Percentiles rank a stretch among this genome's conserved stretches.
These are phyloP conservation scores for Anolis carolinensis DNA, from an alignment of 2,113 vertebrate genomes.

Conservation along the genomic window DNA sequence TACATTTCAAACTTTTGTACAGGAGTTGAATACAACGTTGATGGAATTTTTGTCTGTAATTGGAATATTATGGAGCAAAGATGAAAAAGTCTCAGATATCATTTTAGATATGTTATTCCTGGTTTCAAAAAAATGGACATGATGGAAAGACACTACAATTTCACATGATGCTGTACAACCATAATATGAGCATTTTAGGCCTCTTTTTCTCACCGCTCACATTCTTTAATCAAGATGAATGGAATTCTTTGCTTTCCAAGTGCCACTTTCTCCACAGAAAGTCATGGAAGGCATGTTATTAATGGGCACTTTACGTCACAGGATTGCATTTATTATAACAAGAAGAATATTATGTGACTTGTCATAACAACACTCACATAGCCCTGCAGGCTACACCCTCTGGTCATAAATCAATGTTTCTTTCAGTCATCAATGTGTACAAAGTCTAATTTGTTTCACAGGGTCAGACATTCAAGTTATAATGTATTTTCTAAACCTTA, in stretches of 20 bases:
- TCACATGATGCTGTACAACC: conserved; percentile 41
- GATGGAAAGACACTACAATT: conserved; percentile 42
- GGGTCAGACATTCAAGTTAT: not conserved
- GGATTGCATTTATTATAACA: conserved; percentile 42
- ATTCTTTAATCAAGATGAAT: conserved; percentile 59
- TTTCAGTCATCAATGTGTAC: not conserved
- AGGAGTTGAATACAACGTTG: conserved; percentile 22
- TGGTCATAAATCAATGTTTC: not conserved
- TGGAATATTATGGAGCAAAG: conserved; percentile 47
- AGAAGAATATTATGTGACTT: conserved; percentile 32
- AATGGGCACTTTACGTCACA: conserved; percentile 37
- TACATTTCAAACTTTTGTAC: conserved; percentile 49
- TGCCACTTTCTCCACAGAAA: conserved; percentile 34
- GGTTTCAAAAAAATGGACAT: conserved; percentile 45
- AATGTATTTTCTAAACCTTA: conserved; percentile 14
- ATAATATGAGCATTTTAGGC: conserved; percentile 32
- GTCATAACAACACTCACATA: conserved; percentile 12
- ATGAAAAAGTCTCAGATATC: conserved; percentile 54
- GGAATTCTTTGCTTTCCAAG: conserved; percentile 49
- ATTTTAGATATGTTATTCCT: conserved; percentile 55
- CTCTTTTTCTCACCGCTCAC: conserved; percentile 19
- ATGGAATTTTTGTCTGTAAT: conserved; percentile 50
- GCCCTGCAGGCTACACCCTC: not conserved
- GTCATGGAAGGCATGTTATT: conserved; percentile 45
- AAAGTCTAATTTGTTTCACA: conserved; percentile 18